Evolutionary conservation across 2,113 vertebrate genomes (phyloP), one percentile per base, ranked within the genome.

Genomic region (Edolisoma coerulescens): DNA sequence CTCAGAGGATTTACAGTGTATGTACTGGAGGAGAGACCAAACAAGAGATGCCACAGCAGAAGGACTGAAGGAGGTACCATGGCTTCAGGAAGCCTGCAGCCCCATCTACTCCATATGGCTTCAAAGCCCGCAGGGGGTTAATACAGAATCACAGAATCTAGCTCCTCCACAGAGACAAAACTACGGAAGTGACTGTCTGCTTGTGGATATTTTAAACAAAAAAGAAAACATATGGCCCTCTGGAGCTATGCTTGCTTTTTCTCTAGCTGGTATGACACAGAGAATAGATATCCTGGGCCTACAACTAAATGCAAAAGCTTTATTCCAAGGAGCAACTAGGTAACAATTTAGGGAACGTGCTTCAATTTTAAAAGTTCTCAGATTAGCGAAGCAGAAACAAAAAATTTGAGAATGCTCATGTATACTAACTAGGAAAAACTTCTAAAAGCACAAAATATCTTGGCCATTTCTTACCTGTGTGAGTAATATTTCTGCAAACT

Each of bases 171-270:
- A 0, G 75, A 95, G 90, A 94, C 88, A 88, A 90, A 91, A 63
- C 92, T 93, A 93, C 22, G 71, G 93, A 97, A 96, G 83, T 52
- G 41, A 86, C 86, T 37, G 90, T 96, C 96, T 94, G 71, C 82
- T 68, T 77, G 56, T 89, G 64, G 83, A 90, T 95, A 86, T 80
- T 96, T 95, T 92, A 95, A 93, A 92, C 70, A 84, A 86, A 96
- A 94, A 92, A 90, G 75, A 94, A 95, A 97, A 96, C 90, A 95
- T 75, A 96, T 92, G 93, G 90, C 92, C 68, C 68, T 85, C 82
- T 67, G 87, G 37, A 95, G 83, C 53, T 82, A 60, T 7, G 33
- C 30, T 97, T 88, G 50, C 78, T 94, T 81, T 94, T 92, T 83
- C 45, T 80, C 49, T 78, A 87, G 81, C 78, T 80, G 82, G 77